Evolutionary conservation across 2,888 invertebrate species (phyloP).

Genomic region (Hoplodrina blanda): DNA sequence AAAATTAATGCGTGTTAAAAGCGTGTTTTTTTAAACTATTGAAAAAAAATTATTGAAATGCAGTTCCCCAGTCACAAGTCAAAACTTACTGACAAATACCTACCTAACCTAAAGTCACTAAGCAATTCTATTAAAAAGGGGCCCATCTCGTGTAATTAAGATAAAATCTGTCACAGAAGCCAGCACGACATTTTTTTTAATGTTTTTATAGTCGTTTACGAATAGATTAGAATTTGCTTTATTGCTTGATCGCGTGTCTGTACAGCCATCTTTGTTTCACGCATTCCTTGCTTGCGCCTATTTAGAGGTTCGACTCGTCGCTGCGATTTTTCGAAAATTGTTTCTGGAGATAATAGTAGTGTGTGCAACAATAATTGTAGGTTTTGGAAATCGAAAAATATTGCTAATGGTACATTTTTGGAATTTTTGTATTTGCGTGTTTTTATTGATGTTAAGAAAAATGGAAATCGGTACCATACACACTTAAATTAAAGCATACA

Average conservation of each 20-base stretch:
- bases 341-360: conserved; percentile 44
- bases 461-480: background rate
- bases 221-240: conserved; percentile 79
- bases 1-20: too few relatives aligned
- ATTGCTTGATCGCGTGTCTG: conserved; percentile 80
- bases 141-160: conserved; percentile 70
- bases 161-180: conserved; percentile 67
- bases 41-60: too few relatives aligned
- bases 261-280: conserved; percentile 67
- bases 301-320: conserved; percentile 54
- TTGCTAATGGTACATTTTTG: background rate
- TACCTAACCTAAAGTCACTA: conserved; percentile 46
- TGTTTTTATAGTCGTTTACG: conserved; percentile 69
- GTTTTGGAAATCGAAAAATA: conserved; percentile 47
- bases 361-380: conserved; percentile 52
- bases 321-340: conserved; percentile 52
- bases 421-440: conserved; percentile 24
- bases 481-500: too few relatives aligned
- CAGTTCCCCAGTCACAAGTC: conserved; percentile 13
- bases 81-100: conserved; percentile 32
- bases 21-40: too few relatives aligned
- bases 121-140: conserved; percentile 63
- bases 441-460: conserved; percentile 20
- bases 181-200: conserved; percentile 57
- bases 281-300: conserved; percentile 59